Conservation (phyloP, 2,888 invertebrate species). For the Cheilosia vernalis region DNA sequence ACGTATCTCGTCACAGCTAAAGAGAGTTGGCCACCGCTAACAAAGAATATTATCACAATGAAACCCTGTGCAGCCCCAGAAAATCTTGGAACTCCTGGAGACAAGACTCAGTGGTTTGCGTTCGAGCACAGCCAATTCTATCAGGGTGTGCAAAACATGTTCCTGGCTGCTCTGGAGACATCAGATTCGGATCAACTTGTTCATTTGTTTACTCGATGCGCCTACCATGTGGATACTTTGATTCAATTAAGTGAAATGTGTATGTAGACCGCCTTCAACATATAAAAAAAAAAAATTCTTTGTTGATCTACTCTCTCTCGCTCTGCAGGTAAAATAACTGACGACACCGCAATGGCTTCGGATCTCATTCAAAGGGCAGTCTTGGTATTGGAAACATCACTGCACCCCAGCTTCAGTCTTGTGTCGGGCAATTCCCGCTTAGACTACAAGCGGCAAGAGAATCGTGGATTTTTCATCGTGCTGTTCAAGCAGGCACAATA, state of each 20-base stretch:
- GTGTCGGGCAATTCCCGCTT: constrained; percentile 89
- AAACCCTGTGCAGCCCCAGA: constrained; percentile 84
- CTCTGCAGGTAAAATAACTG: constrained; percentile 85
- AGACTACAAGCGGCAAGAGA: constrained; percentile 91
- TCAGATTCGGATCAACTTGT: constrained; percentile 91
- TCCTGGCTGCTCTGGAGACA: constrained; percentile 91
- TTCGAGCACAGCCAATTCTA: constrained; percentile 91
- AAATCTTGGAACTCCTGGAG: constrained; percentile 66
- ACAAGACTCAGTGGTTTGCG: constrained; percentile 86
- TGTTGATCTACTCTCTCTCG: background rate
- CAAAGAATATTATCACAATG: constrained; percentile 90
- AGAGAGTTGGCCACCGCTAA: constrained; percentile 89
- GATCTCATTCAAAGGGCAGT: constrained; percentile 91
- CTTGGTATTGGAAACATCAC: constrained; percentile 89
- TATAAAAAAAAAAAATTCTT: background rate
- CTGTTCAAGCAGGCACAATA: constrained; percentile 92
- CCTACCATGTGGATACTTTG: constrained; percentile 91
- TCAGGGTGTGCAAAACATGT: constrained; percentile 89
- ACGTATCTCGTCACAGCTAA: constrained; percentile 88
- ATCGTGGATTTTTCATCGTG: constrained; percentile 91
- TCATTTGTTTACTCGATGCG: constrained; percentile 89
- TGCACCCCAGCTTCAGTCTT: constrained; percentile 92
- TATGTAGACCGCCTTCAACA: constrained; percentile 79
- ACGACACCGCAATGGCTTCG: constrained; percentile 91
- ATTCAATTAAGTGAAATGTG: constrained; percentile 92